Conservation (phyloP, 1,140 invertebrate species). For the Diploscapter pachys region DNA sequence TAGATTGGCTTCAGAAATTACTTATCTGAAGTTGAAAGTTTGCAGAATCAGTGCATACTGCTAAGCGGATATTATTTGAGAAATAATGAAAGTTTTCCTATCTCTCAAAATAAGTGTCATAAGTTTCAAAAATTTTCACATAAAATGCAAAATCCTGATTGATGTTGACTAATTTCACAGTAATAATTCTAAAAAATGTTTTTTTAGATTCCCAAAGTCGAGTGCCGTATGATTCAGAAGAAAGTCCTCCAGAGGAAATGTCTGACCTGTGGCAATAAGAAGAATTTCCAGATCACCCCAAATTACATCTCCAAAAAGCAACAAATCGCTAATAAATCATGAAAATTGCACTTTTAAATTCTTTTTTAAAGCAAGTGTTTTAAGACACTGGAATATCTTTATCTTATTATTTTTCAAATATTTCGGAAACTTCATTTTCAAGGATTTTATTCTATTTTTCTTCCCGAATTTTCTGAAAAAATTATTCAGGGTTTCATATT, state of each 20-base stretch:
- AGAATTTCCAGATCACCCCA: constrained; percentile 11
- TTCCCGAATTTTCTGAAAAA: too few species aligned
- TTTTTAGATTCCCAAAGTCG: constrained; percentile 14
- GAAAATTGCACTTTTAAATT: background rate
- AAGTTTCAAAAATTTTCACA: constrained; percentile 13
- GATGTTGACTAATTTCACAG: constrained; percentile 1
- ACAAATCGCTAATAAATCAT: background rate
- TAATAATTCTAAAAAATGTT: background rate
- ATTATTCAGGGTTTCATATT: too few species aligned
- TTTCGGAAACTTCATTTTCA: constrained; percentile 6
- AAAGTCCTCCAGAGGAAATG: constrained; percentile 18
- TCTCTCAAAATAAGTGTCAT: constrained; percentile 9
- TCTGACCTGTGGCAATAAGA: background rate
- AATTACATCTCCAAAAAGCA: background rate
- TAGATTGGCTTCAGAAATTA: too few species aligned
- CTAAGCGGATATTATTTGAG: background rate
- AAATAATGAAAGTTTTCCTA: background rate
- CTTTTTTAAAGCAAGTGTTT: background rate
- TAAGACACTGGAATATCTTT: background rate
- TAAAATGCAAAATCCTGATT: constrained; percentile 15
- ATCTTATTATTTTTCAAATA: background rate
- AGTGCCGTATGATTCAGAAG: constrained; percentile 11
- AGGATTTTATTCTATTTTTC: too few species aligned
- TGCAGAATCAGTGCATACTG: too few species aligned
- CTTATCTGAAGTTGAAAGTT: too few species aligned